Percentiles rank a stretch among this genome's conserved stretches.
Conservation (phyloP, 23 tunicate genomes). For the Corella eumyota region DNA sequence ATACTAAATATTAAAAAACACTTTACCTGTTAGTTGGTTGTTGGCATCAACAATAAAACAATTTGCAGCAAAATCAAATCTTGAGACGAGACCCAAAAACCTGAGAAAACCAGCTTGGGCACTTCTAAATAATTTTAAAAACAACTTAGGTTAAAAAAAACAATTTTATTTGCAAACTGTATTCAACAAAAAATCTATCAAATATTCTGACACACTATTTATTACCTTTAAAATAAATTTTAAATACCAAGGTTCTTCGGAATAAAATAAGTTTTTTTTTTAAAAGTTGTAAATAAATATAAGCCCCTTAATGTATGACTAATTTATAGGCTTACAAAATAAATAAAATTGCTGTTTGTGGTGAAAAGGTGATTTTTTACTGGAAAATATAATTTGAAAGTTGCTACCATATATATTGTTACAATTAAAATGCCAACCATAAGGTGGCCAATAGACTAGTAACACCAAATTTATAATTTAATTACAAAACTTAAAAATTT, state of each 20-base stretch:
- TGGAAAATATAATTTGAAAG: too few relatives aligned
- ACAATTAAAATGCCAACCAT: too few relatives aligned
- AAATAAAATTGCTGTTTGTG: too few relatives aligned
- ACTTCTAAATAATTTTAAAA: slow-evolving; percentile 12
- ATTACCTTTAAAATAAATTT: too few relatives aligned
- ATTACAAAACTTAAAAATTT: background rate
- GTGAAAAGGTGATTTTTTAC: too few relatives aligned
- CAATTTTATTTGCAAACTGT: background rate
- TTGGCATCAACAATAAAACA: slow-evolving; percentile 64
- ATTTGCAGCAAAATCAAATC: slow-evolving; percentile 26
- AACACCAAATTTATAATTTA: background rate
- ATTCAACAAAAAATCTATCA: background rate
- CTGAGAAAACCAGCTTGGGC: slow-evolving; percentile 57
- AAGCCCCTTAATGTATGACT: too few relatives aligned
- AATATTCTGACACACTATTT: background rate
- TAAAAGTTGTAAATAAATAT: too few relatives aligned
- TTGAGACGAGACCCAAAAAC: slow-evolving; percentile 32
- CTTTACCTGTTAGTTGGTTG: slow-evolving; percentile 29
- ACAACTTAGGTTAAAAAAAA: background rate
- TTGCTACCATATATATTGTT: too few relatives aligned
- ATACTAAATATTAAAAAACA: background rate
- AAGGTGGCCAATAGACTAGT: background rate
- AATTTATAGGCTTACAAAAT: too few relatives aligned
- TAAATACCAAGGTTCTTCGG: too few relatives aligned
- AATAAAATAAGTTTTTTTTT: too few relatives aligned